Base-by-base conservation (phyloP, 2,888 invertebrate species). In the Isotomurus palustris region DNA sequence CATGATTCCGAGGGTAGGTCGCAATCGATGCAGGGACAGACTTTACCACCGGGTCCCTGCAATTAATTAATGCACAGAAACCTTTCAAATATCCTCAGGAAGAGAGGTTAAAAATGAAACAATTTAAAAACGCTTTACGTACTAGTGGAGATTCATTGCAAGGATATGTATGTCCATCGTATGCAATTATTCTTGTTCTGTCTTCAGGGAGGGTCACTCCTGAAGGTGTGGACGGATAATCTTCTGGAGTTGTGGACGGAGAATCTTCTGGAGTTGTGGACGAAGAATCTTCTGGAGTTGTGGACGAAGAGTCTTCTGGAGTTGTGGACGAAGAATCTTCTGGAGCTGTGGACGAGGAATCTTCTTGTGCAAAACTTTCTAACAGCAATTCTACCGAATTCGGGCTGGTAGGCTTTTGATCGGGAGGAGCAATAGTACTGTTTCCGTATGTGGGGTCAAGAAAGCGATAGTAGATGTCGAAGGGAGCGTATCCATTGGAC, bases 21-120 rank as follows among this genome's bases (percentile, higher is more conserved):
- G 74, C 92, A 93, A 78, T 93, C 93, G 67, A 90, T 83, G 75
- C 93, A 94, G 68, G 90, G 88, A 77, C 94, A 94, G 0, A 88
- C 84, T 19, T 84, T 81, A 53, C 80, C 77, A 2, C 80, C 19
- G 3, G 43, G 14, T 22, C 43, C 43, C 43, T 43, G 14, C n/a
- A 24, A 43, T 5, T 12, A 43, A 10, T 14, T 43, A 43, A 43
- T 43, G 21, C 12, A 22, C 21, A 43, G 24, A 8, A 17, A 43
- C 43, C n/a, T n/a, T n/a, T n/a, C n/a, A n/a, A n/a, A n/a, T n/a
- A n/a, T n/a, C n/a, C n/a, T n/a, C n/a, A n/a, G n/a, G n/a, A n/a
- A n/a, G n/a, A n/a, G n/a, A n/a, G n/a, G n/a, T n/a, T n/a, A n/a
- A n/a, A n/a, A n/a, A 43, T 40, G 6, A 40, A 40, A 40, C 19